phyloP scores from a whole-genome alignment of 92 coral and sea anemone genomes.

The Umimayanthus chanpuru region DNA sequence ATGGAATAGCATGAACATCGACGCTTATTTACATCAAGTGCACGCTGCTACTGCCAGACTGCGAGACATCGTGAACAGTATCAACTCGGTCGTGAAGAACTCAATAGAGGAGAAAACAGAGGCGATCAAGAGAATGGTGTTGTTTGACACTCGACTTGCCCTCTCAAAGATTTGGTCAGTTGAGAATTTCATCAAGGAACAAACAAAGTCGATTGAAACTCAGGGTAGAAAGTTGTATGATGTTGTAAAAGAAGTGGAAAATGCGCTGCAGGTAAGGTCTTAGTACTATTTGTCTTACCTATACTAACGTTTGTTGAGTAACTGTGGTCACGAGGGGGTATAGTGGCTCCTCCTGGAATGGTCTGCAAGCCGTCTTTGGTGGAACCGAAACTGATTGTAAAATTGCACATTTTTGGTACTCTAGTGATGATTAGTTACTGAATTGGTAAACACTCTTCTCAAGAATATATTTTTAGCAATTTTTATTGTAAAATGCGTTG shows the following conservation, averaged over 20 bases:
- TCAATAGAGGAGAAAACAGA: slow-evolving; percentile 78
- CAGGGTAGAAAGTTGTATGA: slow-evolving; percentile 75
- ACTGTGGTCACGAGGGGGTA: too few relatives aligned
- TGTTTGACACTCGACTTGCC: slow-evolving; percentile 91
- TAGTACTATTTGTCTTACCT: too few relatives aligned
- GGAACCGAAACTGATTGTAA: too few relatives aligned
- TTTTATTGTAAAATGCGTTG: too few relatives aligned
- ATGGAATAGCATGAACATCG: slow-evolving; percentile 99
- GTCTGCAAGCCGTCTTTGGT: too few relatives aligned
- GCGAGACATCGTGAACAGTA: slow-evolving; percentile 76
- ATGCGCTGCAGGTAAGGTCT: slow-evolving; percentile 83
- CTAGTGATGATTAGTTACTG: too few relatives aligned
- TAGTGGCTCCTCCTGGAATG: too few relatives aligned
- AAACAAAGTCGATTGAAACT: slow-evolving; percentile 63
- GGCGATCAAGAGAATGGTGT: slow-evolving; percentile 67
- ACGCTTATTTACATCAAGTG: slow-evolving; percentile 96
- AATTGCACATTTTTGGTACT: too few relatives aligned
- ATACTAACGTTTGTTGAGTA: too few relatives aligned
- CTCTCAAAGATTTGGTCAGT: slow-evolving; percentile 81
- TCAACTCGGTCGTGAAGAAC: slow-evolving; percentile 77
- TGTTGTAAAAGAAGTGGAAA: slow-evolving; percentile 90
- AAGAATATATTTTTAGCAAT: too few relatives aligned
- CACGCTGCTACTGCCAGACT: slow-evolving; percentile 90
- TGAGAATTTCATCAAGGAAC: slow-evolving; percentile 72
- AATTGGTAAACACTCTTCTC: too few relatives aligned